Evolutionary conservation across 2,113 vertebrate genomes (phyloP), one percentile per base, ranked within the genome.

Genomic region (Otolemur garnettii): DNA sequence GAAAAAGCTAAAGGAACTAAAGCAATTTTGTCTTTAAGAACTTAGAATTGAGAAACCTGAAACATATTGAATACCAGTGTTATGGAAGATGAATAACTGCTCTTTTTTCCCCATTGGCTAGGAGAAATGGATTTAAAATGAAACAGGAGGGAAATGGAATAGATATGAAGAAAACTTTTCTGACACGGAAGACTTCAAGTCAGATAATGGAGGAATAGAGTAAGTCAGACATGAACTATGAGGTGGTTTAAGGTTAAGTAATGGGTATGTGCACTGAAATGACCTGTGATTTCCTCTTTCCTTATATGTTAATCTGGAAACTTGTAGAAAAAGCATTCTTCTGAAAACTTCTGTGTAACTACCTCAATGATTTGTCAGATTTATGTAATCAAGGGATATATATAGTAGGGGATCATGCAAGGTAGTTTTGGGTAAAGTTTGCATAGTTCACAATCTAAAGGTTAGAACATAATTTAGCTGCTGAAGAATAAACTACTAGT

Each of bases 361-460:
- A 85, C 57, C 33, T 88, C 66, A 77, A 80, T 66, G 38, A 79
- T 74, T 74, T 91, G 59, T 35, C 53, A 96, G 79, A 78, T 95
- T 93, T 92, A 96, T 19, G 81, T 78, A 89, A 75, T 62, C 57
- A 80, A 64, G 7, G 21, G 82, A 21, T 55, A 59, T 59, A 93
- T 79, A 68, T 57, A 94, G 12, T 15, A 94, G 71, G 42, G 38
- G 57, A 62, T 83, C 66, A 83, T 28, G 45, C 26, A 94, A 96
- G n/a, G 86, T 86, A 90, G 50, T 69, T 93, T 86, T 94, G 93
- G 62, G 24, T 66, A 33, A 91, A 94, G 66, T 93, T 88, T 95
- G 74, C 87, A 94, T 83, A 83, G 81, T 35, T 96, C 62, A 88
- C 28, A 94, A 92, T 62, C 77, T 95, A 72, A 77, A 97, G 75